Conservation (phyloP, 2,888 invertebrate species). For the Helobdella robusta region DNA sequence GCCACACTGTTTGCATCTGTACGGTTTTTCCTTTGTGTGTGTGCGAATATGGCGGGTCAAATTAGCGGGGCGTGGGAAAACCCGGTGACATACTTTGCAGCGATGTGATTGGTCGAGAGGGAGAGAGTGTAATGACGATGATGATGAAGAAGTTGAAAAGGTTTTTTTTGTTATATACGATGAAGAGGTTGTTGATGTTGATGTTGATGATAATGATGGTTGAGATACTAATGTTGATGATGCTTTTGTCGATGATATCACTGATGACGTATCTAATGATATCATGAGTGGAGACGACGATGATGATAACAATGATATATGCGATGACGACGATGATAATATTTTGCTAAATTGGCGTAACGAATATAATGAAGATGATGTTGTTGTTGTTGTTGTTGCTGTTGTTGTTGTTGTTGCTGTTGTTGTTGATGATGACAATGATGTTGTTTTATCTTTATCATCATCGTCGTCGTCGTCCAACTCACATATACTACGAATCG, state of each 20-base stretch:
- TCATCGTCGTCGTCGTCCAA: not conserved
- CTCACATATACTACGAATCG: constrained; percentile 7
- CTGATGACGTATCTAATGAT: too few relatives aligned
- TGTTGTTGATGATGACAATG: not conserved
- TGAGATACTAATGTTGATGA: not conserved
- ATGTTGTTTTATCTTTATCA: not conserved
- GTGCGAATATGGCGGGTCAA: constrained; percentile 21
- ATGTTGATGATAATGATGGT: not conserved
- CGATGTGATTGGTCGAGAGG: not conserved
- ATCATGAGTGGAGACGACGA: too few relatives aligned
- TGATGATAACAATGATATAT: too few relatives aligned
- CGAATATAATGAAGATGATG: not conserved
- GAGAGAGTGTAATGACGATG: not conserved
- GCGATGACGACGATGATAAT: too few relatives aligned
- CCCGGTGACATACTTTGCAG: constrained; percentile 22
- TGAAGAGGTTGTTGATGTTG: not conserved
- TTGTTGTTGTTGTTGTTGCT: not conserved
- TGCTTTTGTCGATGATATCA: too few relatives aligned
- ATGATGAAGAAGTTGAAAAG: too few relatives aligned
- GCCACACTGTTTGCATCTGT: constrained; percentile 22
- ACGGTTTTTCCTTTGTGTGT: constrained; percentile 26
- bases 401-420: not conserved
- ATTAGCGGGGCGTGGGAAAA: constrained; percentile 12
- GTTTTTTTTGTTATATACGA: not conserved
- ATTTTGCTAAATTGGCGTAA: too few relatives aligned